These are phyloP conservation scores for Sebastes itinus DNA, from an alignment of 2,797 vertebrate genomes.

Conservation along the genomic window DNA sequence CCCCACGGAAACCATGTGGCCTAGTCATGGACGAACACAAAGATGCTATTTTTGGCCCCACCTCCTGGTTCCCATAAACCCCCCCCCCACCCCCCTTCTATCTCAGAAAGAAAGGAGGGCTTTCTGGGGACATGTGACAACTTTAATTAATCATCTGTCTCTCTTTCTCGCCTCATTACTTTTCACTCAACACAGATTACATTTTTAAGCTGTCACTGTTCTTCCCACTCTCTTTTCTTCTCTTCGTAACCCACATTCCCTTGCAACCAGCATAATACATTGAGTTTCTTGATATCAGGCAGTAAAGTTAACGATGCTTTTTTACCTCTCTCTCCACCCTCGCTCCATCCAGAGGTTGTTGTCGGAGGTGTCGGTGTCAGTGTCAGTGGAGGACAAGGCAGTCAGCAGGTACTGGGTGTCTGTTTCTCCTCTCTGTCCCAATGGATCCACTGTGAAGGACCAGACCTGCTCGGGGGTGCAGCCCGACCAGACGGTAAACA, in stretches of 20 bases:
- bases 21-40: constrained; percentile 68
- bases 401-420: constrained; percentile 89
- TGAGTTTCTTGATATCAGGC: not conserved
- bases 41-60: constrained; percentile 81
- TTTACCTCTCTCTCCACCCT: constrained; percentile 16
- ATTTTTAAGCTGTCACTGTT: constrained; percentile 11
- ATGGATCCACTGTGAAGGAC: constrained; percentile 83
- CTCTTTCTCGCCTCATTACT: not conserved
- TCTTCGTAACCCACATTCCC: not conserved
- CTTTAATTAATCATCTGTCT: constrained; percentile 50
- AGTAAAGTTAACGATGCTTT: not conserved
- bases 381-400: constrained; percentile 89
- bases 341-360: constrained; percentile 86
- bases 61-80: constrained; percentile 51
- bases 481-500: constrained; percentile 89
- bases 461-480: constrained; percentile 89
- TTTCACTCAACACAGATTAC: not conserved
- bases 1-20: constrained; percentile 66
- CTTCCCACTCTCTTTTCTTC: not conserved
- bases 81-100: not conserved
- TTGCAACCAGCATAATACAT: not conserved
- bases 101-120: constrained; percentile 38
- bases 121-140: constrained; percentile 63
- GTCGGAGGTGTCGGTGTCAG: constrained; percentile 91
- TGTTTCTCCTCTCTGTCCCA: constrained; percentile 92